Evolutionary conservation across 2,888 invertebrate species (phyloP).

Genomic region (Hydrotaea diabolus): DNA sequence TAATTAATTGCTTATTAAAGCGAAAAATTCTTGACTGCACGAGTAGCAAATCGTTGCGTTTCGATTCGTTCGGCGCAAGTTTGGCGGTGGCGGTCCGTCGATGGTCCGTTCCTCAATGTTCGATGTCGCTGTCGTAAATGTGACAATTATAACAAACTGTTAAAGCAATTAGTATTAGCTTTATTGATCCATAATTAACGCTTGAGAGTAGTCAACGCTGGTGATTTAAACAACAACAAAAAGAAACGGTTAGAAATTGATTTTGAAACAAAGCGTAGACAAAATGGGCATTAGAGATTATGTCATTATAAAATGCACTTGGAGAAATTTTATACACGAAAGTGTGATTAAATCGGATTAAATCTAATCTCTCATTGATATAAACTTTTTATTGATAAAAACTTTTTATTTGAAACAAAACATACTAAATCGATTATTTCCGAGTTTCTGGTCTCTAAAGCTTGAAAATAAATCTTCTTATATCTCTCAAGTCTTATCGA

Average conservation of each 20-base stretch:
- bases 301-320: conserved; percentile 39
- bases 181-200: conserved; percentile 61
- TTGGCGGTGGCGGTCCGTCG: neutral
- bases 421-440: no score
- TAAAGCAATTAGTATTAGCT: conserved; percentile 57
- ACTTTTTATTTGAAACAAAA: no score
- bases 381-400: no score
- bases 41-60: neutral
- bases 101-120: neutral
- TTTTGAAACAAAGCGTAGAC: neutral
- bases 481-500: no score
- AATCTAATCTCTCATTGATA: no score
- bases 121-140: conserved; percentile 42
- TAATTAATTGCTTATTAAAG: conserved; percentile 26
- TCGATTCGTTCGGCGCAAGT: neutral
- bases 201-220: conserved; percentile 31
- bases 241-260: neutral
- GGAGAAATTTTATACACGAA: conserved; percentile 14
- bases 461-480: no score
- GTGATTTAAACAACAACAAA: neutral
- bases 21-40: neutral
- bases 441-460: no score
- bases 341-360: no score
- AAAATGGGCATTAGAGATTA: conserved; percentile 7
- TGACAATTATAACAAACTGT: conserved; percentile 61